These are phyloP conservation scores for Trogon melanurus DNA, from an alignment of 2,113 vertebrate genomes.

Conservation along the genomic window DNA sequence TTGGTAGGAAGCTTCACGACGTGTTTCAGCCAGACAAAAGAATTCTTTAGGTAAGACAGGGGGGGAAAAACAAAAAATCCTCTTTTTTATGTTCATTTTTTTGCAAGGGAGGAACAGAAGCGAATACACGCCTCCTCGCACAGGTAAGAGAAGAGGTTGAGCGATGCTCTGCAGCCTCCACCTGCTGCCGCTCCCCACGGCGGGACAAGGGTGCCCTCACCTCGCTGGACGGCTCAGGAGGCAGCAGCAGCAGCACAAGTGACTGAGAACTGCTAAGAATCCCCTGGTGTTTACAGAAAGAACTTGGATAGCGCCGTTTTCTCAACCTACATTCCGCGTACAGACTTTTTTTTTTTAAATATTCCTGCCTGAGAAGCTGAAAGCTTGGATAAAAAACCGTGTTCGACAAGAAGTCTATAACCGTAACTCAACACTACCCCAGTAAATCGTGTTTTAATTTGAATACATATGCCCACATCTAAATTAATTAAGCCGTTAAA, in stretches of 20 bases:
- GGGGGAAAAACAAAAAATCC: no score
- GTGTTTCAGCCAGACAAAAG: neutral
- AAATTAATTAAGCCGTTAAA: conserved; percentile 68
- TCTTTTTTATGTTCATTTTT: neutral
- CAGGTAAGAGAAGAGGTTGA: neutral
- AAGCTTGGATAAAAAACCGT: neutral
- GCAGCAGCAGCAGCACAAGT: neutral
- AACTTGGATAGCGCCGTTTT: neutral
- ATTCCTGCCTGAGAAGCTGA: neutral
- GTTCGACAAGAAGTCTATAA: neutral
- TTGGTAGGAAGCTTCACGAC: neutral
- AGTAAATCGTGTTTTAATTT: conserved; percentile 23
- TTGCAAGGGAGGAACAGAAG: neutral
- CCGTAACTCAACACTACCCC: neutral
- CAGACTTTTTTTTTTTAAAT: neutral
- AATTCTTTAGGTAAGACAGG: neutral
- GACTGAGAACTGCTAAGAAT: accelerated
- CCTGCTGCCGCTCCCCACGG: neutral
- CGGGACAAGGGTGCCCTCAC: neutral
- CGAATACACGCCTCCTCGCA: neutral
- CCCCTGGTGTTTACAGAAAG: neutral
- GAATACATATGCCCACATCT: conserved; percentile 22
- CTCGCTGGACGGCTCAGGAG: neutral
- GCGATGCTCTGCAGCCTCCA: neutral
- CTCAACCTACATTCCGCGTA: neutral